A percentile compares a stretch with the other conserved stretches of the same genome.
These are phyloP conservation scores for Phocoena sinus DNA, from an alignment of 2,113 vertebrate species.

Conservation along the genomic window DNA sequence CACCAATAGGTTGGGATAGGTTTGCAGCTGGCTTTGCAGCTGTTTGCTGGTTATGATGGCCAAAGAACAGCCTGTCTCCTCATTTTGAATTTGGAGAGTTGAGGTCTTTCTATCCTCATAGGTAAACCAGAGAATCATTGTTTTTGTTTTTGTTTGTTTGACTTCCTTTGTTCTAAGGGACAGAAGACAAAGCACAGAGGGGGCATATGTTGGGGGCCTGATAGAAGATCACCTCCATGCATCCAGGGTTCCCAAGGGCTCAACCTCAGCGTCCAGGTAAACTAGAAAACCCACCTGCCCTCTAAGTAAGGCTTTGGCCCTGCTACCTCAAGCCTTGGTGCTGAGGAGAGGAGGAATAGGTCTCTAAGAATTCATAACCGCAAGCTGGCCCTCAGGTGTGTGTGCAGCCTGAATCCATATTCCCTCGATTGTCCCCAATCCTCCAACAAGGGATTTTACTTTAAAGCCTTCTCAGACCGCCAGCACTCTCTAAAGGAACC, in stretches of 20 bases:
- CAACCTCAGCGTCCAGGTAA: background rate
- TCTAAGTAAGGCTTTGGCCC: fast-evolving
- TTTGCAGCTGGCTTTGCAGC: too few species aligned
- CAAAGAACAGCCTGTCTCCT: background rate
- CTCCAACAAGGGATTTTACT: background rate
- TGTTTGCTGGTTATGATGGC: too few species aligned
- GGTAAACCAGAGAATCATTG: fast-evolving
- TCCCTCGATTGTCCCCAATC: background rate
- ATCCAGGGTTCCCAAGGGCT: fast-evolving
- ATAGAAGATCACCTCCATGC: background rate
- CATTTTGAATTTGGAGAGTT: background rate
- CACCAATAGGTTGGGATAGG: fast-evolving
- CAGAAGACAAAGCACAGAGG: background rate
- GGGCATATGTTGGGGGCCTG: fast-evolving
- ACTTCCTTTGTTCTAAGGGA: background rate
- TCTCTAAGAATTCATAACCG: fast-evolving
- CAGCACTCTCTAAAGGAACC: background rate
- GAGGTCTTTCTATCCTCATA: background rate
- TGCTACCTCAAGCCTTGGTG: fast-evolving
- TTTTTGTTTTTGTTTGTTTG: background rate
- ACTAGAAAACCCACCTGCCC: fast-evolving
- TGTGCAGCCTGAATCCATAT: background rate
- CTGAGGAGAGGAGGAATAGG: background rate
- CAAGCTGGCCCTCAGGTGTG: too few species aligned
- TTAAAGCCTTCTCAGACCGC: background rate